Evolutionary conservation across 1,140 invertebrate species (phyloP).

Genomic region (Drosophila ohnishii): DNA sequence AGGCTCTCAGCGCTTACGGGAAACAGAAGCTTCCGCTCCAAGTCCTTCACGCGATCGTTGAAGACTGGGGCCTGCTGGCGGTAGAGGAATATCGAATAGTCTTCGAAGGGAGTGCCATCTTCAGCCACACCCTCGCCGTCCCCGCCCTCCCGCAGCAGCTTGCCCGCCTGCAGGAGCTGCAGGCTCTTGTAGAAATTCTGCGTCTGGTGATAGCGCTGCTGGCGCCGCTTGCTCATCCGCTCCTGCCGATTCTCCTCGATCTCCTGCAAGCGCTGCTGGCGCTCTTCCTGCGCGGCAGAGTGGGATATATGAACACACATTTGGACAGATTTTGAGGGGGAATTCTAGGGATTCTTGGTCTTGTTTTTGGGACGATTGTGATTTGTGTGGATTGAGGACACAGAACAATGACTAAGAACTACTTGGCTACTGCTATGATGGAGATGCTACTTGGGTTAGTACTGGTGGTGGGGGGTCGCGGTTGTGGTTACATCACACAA

Average conservation of each 20-base stretch:
- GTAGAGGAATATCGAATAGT: constrained; percentile 90
- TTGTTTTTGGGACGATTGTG: constrained; percentile 21
- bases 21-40: constrained; percentile 90
- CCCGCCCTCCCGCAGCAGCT: constrained; percentile 83
- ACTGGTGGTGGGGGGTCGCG: constrained; percentile 8
- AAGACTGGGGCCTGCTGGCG: constrained; percentile 89
- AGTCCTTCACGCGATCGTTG: constrained; percentile 89
- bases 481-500: constrained; percentile 20
- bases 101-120: constrained; percentile 86
- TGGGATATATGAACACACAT: constrained; percentile 51
- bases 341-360: neutral
- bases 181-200: constrained; percentile 91
- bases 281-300: constrained; percentile 85
- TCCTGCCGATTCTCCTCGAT: constrained; percentile 88
- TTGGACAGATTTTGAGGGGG: constrained; percentile 33
- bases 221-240: constrained; percentile 86
- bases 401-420: constrained; percentile 36
- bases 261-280: constrained; percentile 87
- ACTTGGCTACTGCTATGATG: constrained; percentile 23
- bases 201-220: constrained; percentile 87
- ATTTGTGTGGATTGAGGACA: constrained; percentile 32
- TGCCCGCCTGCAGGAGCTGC: constrained; percentile 89
- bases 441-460: constrained; percentile 40
- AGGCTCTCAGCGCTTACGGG: constrained; percentile 86
- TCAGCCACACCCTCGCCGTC: constrained; percentile 56